phyloP scores from a whole-genome alignment of 2,888 invertebrate species.

The Cactoblastis cactorum region DNA sequence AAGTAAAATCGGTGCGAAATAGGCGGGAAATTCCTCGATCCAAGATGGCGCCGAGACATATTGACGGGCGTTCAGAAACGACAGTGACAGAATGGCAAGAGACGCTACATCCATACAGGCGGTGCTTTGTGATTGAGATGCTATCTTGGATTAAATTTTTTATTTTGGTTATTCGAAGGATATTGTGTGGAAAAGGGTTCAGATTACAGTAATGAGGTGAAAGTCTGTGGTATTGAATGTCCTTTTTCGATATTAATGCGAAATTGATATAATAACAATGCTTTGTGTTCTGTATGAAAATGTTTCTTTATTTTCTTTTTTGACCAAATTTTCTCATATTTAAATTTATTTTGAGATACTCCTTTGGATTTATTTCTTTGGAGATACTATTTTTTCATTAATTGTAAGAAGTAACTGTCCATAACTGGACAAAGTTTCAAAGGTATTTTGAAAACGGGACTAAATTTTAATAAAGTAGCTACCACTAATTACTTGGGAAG shows the following conservation, averaged over 20 bases:
- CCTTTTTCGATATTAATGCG: background rate
- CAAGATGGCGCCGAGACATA: conserved; percentile 28
- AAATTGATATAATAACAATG: background rate
- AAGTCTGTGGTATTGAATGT: background rate
- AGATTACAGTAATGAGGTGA: conserved; percentile 5
- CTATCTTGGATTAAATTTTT: conserved; percentile 12
- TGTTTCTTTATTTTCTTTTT: background rate
- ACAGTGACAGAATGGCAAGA: conserved; percentile 24
- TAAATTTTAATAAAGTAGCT: background rate
- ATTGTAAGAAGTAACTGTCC: background rate
- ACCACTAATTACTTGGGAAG: conserved; percentile 15
- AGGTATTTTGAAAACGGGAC: background rate
- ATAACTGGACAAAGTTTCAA: background rate
- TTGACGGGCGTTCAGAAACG: conserved; percentile 22
- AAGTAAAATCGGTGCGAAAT: conserved; percentile 23
- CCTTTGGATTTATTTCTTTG: too few species aligned
- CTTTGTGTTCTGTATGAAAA: background rate
- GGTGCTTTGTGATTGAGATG: background rate
- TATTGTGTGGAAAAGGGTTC: conserved; percentile 9
- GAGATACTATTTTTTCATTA: too few species aligned
- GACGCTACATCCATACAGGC: conserved; percentile 17
- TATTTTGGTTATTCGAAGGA: background rate
- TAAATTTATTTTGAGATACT: too few species aligned
- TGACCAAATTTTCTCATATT: too few species aligned
- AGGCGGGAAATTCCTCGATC: conserved; percentile 15